These are phyloP conservation scores for Sisyra nigra DNA, from an alignment of 2,888 invertebrate genomes.

Conservation along the genomic window DNA sequence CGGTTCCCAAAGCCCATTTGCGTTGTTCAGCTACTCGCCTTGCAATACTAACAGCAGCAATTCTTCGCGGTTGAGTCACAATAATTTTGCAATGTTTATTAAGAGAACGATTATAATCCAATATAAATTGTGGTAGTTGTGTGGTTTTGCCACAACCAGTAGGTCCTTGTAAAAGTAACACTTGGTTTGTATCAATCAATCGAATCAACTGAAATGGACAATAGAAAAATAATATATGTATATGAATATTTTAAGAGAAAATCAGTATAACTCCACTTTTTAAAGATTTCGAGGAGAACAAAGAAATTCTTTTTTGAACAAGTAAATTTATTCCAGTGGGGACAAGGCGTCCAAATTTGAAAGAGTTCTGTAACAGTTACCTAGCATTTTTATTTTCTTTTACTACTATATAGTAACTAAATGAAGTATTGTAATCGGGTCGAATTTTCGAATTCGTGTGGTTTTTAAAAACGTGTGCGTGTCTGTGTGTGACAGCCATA, in stretches of 20 bases:
- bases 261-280: neutral
- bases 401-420: too few relatives aligned
- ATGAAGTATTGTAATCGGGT: too few relatives aligned
- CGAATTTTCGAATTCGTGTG: too few relatives aligned
- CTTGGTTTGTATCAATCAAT: slow-evolving; percentile 48
- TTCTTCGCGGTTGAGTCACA: slow-evolving; percentile 85
- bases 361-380: too few relatives aligned
- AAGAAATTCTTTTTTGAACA: too few relatives aligned
- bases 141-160: slow-evolving; percentile 95
- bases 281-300: too few relatives aligned
- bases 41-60: slow-evolving; percentile 85
- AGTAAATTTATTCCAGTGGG: too few relatives aligned
- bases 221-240: neutral
- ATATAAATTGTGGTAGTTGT: slow-evolving; percentile 81
- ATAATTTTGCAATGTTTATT: slow-evolving; percentile 64
- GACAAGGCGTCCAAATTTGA: too few relatives aligned
- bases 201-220: slow-evolving; percentile 41
- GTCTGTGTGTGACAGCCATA: too few relatives aligned
- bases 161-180: slow-evolving; percentile 75
- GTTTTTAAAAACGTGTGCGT: too few relatives aligned
- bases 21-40: slow-evolving; percentile 70
- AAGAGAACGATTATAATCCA: slow-evolving; percentile 55
- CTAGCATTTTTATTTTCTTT: too few relatives aligned
- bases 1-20: slow-evolving; percentile 60
- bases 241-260: neutral